Conservation (phyloP, 2,113 vertebrate species). For the Serinus canaria region DNA sequence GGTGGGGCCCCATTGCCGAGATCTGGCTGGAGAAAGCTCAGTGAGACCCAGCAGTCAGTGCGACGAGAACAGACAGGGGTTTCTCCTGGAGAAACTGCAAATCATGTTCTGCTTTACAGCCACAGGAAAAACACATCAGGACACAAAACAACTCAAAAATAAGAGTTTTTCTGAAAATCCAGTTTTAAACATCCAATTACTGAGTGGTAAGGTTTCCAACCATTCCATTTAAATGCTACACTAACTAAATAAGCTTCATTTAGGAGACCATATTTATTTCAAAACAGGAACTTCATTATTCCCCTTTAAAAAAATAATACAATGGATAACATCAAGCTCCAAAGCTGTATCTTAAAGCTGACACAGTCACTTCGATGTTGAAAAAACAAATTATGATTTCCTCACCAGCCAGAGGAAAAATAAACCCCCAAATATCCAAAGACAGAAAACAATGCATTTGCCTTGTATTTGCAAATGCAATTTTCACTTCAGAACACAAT, state of each 20-base stretch:
- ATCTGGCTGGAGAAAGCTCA: background rate
- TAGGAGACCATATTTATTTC: background rate
- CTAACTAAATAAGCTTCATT: background rate
- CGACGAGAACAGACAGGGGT: fast-evolving
- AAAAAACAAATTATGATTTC: background rate
- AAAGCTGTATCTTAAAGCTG: background rate
- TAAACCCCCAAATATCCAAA: background rate
- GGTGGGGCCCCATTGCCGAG: background rate
- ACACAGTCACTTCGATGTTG: background rate
- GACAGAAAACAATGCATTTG: background rate
- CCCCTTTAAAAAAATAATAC: background rate
- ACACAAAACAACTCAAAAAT: background rate
- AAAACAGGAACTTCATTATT: background rate
- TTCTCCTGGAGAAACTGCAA: background rate
- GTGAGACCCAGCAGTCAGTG: background rate
- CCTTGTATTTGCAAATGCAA: background rate
- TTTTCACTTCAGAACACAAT: background rate
- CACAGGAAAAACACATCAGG: background rate
- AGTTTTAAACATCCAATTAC: background rate
- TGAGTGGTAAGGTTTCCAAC: background rate
- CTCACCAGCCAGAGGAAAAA: background rate
- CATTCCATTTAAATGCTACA: background rate
- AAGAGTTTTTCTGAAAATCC: background rate
- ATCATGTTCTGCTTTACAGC: background rate
- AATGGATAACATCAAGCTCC: background rate